Base-by-base conservation (phyloP, 2,888 invertebrate genomes). In the Crepidodera aurea region DNA sequence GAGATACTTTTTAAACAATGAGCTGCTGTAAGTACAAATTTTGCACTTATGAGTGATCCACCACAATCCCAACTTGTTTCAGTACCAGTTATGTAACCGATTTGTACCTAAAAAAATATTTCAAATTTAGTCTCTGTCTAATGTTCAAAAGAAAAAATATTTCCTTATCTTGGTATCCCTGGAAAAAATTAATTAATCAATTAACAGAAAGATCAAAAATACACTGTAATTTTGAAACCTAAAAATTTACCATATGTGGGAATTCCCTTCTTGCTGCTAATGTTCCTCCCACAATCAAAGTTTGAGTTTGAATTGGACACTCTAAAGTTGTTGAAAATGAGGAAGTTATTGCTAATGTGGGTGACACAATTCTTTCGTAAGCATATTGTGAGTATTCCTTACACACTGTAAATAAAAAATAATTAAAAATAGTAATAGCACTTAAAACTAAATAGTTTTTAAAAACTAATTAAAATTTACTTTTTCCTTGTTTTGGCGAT, bases 1-100 rank as follows among this genome's bases (percentile, higher is more conserved):
- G 34, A 34, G 2, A 13, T 34, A 34, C 34, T 34, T 12, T n/a
- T 12, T 4, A 69, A 27, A 51, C 90, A 91, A 73, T 90, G 90
- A 0, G 87, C 89, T 0, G 90, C 90, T 0, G 89, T 88, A 6
- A 91, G 75, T 29, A 91, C 84, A 75, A 84, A 89, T 2, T 79
- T 79, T 0, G 87, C 72, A 63, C 87, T 87, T 55, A 91, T 85
- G 7, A 91, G 79, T 1, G 85, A 83, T 0, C 90, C 91, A 0
- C 90, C 90, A 72, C 91, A 91, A 1, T 70, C 71, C 83, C 86
- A 87, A 0, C 62, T 51, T 63, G 83, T 80, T 10, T 69, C 74
- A 29, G 7, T 48, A 8, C 48, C 68, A 1, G 44, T 29, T 7
- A 67, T 68, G 64, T 71, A 76, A 13, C 77, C 77, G 46, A 78